Conservation (phyloP, 1,140 invertebrate species). For the Antheraea pernyi region DNA sequence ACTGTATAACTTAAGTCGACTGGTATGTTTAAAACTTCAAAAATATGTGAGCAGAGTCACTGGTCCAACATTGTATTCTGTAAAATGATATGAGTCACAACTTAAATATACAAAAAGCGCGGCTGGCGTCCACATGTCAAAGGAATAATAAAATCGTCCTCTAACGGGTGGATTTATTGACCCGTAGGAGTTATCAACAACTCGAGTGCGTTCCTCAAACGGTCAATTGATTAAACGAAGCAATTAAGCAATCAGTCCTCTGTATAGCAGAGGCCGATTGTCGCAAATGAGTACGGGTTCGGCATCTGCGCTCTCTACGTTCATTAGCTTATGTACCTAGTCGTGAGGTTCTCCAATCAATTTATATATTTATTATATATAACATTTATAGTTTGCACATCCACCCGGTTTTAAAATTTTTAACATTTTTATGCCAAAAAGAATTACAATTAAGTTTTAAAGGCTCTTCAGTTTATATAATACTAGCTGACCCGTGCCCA, state of each 20-base stretch:
- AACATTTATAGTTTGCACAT: too few species aligned
- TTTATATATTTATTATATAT: too few species aligned
- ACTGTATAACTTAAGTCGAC: too few species aligned
- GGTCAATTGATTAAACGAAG: constrained; percentile 77
- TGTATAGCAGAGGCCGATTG: constrained; percentile 54
- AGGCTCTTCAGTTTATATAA: too few species aligned
- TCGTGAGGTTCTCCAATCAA: neutral
- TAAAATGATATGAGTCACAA: neutral
- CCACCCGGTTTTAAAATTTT: too few species aligned
- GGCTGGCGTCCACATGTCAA: constrained; percentile 22
- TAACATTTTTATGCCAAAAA: too few species aligned
- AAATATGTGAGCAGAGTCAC: neutral
- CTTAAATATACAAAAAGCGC: neutral
- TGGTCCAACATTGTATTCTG: neutral
- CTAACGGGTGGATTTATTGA: constrained; percentile 60
- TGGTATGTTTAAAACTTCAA: neutral
- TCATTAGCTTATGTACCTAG: constrained; percentile 12
- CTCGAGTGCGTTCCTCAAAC: constrained; percentile 59
- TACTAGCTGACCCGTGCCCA: too few species aligned
- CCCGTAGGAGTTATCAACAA: constrained; percentile 41
- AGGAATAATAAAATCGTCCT: constrained; percentile 44
- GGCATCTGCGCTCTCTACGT: constrained; percentile 48
- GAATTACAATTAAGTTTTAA: too few species aligned
- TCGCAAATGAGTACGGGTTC: constrained; percentile 68
- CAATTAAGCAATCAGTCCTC: constrained; percentile 76